Evolutionary conservation across 2,113 vertebrate genomes (phyloP).

Genomic region (Pteropus alecto): DNA sequence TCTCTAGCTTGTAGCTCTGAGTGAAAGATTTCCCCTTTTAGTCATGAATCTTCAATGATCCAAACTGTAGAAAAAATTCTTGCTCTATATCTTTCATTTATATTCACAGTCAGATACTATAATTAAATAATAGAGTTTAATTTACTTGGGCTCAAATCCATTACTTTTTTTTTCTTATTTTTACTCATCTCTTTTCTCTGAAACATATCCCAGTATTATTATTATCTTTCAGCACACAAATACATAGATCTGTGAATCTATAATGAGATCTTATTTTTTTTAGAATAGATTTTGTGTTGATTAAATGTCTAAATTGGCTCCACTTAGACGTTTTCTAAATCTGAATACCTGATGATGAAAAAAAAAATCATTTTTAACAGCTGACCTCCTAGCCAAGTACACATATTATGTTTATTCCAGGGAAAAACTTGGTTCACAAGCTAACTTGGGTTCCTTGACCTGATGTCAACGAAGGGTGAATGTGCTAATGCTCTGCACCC

Average conservation of each 20-base stretch:
- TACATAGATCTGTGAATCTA: conserved; percentile 67
- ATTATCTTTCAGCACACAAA: conserved; percentile 72
- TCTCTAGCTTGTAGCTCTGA: conserved; percentile 27
- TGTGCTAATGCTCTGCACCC: conserved; percentile 8
- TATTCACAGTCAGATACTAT: conserved; percentile 65
- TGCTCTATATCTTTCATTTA: conserved; percentile 36
- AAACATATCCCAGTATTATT: conserved; percentile 63
- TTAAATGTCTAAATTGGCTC: conserved; percentile 80
- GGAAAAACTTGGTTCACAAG: conserved; percentile 67
- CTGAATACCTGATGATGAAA: conserved; percentile 60
- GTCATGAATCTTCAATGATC: conserved; percentile 14
- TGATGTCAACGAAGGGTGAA: conserved; percentile 52
- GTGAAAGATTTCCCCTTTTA: conserved; percentile 62
- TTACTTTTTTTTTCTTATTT: conserved; percentile 58
- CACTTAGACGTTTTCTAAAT: conserved; percentile 77
- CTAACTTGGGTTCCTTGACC: conserved; percentile 58
- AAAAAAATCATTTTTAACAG: conserved; percentile 78
- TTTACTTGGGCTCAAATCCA: conserved; percentile 71
- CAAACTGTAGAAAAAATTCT: conserved; percentile 6
- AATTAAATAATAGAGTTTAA: conserved; percentile 74
- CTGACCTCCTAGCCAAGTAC: conserved; percentile 74
- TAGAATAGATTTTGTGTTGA: conserved; percentile 68
- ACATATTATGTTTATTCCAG: conserved; percentile 54
- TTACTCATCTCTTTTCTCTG: conserved; percentile 61
- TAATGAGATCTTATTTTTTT: conserved; percentile 75